Evolutionary conservation across 2,113 vertebrate species (phyloP), one percentile per base, ranked within the genome.

Genomic region (Boulengeromyrus knoepffleri): DNA sequence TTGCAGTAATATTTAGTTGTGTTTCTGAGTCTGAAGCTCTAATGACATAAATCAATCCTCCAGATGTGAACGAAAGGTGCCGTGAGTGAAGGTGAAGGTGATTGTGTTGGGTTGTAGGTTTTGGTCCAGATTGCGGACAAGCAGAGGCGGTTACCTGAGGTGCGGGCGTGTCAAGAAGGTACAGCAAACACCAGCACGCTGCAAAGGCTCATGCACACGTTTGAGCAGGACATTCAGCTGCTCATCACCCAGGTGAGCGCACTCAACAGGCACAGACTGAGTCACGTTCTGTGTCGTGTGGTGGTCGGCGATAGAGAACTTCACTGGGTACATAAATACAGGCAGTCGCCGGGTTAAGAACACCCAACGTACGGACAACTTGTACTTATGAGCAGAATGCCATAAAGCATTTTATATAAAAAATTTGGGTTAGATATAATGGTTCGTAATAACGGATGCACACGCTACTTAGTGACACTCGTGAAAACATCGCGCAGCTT

Each of bases 201-300:
- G 92, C 98, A 98, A 89, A 95, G 98, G 83, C 95, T 98, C 0
- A 91, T 99, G 91, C 95, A 96, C 2, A 96, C 96, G 91, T 99
- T 99, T 4, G 98, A 99, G 77, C 98, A 97, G 0, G 98, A 99
- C 89, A 97, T 99, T 56, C 97, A 99, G 95, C 96, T 97, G 53
- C 94, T 99, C 21, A 97, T 98, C 94, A 94, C 96, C 0, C 98
- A 98, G 95, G 97, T 98, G 77, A 88, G 62, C 10, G 8, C 88
- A 53, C 27, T 5, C 83, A 4, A 84, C 39, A 84, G 80, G 19
- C 80, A 84, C 5, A 47, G 8, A 12, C 19, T 0, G 80, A 70
- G 47, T 50, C 85, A 47, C 27, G 27, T 19, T 21, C 21, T 46
- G 42, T 46, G 36, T n/a, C 42, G 10, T 8, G 7, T n/a, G 10